Conservation (phyloP, 2,797 vertebrate species). For the Anomalospiza imberbis region DNA sequence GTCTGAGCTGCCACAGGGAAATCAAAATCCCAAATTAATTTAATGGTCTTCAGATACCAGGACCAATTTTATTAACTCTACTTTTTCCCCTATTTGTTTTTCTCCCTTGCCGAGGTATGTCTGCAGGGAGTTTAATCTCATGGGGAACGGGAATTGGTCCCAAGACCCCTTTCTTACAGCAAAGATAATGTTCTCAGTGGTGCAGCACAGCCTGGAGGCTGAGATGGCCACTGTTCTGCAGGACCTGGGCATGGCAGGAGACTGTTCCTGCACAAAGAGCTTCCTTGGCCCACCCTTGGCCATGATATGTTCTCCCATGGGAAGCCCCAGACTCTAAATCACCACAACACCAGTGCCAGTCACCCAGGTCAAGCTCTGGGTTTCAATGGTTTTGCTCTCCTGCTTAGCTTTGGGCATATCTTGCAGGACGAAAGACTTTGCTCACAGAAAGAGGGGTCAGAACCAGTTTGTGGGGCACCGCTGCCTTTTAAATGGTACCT, state of each 20-base stretch:
- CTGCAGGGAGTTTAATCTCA: neutral
- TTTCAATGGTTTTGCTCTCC: neutral
- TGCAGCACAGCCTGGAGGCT: neutral
- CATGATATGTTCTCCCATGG: rapidly evolving
- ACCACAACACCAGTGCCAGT: neutral
- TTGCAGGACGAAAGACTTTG: rapidly evolving
- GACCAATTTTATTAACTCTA: neutral
- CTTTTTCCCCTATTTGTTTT: neutral
- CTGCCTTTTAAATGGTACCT: neutral
- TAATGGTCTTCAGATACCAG: neutral
- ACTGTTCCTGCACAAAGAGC: neutral
- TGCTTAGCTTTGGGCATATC: neutral
- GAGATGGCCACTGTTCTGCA: neutral
- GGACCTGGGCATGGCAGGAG: neutral
- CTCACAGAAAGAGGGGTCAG: neutral
- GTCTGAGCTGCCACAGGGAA: neutral
- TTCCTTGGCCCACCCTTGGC: neutral
- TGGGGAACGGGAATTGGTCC: neutral
- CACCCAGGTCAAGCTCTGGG: neutral
- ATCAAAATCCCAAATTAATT: neutral
- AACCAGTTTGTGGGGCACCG: neutral
- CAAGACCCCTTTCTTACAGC: neutral
- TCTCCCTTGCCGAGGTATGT: neutral
- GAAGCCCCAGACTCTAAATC: neutral
- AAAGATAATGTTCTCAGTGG: neutral